Percentiles rank a stretch among this genome's conserved stretches.
These are phyloP conservation scores for Lydus trimaculatus DNA, from an alignment of 2,888 invertebrate species.

Conservation along the genomic window DNA sequence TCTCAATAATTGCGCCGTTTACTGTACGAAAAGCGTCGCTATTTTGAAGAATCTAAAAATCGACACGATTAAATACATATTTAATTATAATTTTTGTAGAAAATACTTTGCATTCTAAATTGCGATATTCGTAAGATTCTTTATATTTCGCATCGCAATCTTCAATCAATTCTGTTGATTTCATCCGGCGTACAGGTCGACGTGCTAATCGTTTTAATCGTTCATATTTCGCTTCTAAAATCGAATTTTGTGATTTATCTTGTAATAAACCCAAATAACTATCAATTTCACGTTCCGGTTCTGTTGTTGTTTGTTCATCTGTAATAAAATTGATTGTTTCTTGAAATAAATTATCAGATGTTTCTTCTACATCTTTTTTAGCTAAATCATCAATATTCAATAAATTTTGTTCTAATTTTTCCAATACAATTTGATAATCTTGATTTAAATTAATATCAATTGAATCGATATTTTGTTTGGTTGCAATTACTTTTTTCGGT, in stretches of 20 bases:
- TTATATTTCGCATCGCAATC: slow-evolving; percentile 39
- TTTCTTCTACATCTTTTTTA: slow-evolving; percentile 16
- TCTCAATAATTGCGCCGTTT: slow-evolving; percentile 35
- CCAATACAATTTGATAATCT: slow-evolving; percentile 49
- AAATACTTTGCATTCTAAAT: slow-evolving; percentile 45
- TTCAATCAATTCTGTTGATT: slow-evolving; percentile 35
- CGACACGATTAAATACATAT: not conserved
- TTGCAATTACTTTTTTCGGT: slow-evolving; percentile 35
- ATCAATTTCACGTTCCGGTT: slow-evolving; percentile 27
- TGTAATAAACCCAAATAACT: slow-evolving; percentile 17
- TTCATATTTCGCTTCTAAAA: slow-evolving; percentile 42
- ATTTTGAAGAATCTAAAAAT: slow-evolving; percentile 41
- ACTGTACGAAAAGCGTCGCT: slow-evolving; percentile 41
- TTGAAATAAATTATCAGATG: slow-evolving; percentile 9
- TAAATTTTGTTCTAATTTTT: slow-evolving; percentile 50
- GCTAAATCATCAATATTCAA: slow-evolving; percentile 50
- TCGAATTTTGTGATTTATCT: slow-evolving; percentile 11
- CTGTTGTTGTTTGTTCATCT: slow-evolving; percentile 20
- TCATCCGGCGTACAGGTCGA: slow-evolving; percentile 43
- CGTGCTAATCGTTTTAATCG: slow-evolving; percentile 47
- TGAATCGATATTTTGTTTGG: slow-evolving; percentile 38
- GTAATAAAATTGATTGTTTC: slow-evolving; percentile 11
- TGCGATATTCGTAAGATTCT: slow-evolving; percentile 44
- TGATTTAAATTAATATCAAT: slow-evolving; percentile 49
- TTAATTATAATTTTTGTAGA: not conserved